phyloP scores from a whole-genome alignment of 2,797 vertebrate genomes.

The Eulemur albifrons region DNA sequence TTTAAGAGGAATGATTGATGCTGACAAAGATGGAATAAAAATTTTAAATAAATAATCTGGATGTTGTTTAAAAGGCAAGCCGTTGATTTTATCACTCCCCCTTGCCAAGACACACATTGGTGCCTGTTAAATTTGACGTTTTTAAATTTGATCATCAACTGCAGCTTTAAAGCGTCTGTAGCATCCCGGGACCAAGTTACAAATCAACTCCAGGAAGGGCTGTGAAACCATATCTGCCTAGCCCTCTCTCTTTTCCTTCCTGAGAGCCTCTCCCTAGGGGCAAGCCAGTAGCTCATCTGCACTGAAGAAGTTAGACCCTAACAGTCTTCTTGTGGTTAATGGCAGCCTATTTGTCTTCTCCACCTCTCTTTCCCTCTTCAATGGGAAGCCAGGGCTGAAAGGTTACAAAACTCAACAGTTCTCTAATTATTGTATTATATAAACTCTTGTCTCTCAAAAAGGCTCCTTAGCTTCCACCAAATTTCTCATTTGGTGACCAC shows the following conservation, averaged over 20 bases:
- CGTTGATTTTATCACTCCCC: conserved; percentile 39
- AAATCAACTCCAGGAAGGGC: not conserved
- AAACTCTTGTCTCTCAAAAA: not conserved
- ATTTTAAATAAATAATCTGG: conserved; percentile 45
- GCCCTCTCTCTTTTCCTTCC: not conserved
- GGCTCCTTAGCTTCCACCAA: not conserved
- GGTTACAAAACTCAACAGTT: not conserved
- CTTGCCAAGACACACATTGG: not conserved
- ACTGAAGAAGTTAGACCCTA: not conserved
- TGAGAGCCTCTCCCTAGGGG: not conserved
- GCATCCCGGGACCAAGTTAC: not conserved
- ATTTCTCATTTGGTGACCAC: not conserved
- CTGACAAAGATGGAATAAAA: conserved; percentile 24
- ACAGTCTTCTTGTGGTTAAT: not conserved
- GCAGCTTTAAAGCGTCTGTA: not conserved
- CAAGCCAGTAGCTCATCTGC: not conserved
- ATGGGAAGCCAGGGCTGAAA: not conserved
- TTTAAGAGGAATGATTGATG: conserved; percentile 30
- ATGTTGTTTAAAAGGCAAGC: conserved; percentile 56
- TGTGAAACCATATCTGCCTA: not conserved
- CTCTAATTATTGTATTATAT: not conserved
- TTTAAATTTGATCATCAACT: not conserved
- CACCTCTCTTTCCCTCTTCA: not conserved
- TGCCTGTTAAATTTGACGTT: not conserved
- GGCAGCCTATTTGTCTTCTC: not conserved